Evolutionary conservation across 1,140 invertebrate genomes (phyloP), one percentile per base, ranked within the genome.

Genomic region (Brachionus paranguensis): DNA sequence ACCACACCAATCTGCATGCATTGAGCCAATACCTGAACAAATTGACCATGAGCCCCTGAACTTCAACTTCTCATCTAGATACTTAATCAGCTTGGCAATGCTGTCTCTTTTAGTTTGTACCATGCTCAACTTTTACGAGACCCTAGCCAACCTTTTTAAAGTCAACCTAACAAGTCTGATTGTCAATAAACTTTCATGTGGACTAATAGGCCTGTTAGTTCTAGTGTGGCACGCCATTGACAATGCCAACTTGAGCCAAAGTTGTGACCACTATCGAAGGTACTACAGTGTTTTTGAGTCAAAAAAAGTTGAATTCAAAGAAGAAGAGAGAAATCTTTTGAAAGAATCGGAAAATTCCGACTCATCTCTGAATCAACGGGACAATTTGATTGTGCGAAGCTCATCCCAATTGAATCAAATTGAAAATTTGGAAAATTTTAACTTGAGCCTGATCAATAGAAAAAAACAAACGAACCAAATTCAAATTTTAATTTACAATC

Each of bases 311-410:
- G 43, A 50, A 12, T 14, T 12, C 1, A 20, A 72, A 41, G 68
- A 72, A 41, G 29, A 47, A 14, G 41, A 76, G 27, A 53, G 1
- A 10, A 76, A 37, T 50, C 24, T 76, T 24, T 33, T 50, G 14
- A 76, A 27, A 53, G 45, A 76, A 14, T 50, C 72, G 43, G 72
- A 76, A 10, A 76, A 76, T 76, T 76, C 72, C 5, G 45, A 50
- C 50, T 20, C 29, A 76, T 76, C 72, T 5, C 43, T 50, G 1
- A 76, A 76, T 76, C 72, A 47, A 47, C 14, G 72, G n/a, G 72
- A 76, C 27, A 50, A 47, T 27, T 76, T 76, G 50, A 53, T 76
- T 76, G 72, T 76, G 20, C 43, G 72, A 29, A 76, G 72, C 27
- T 27, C n/a, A 14, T 76, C 72, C 0, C 41, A 76, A 27, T 33